Evolutionary conservation across 1,140 invertebrate genomes (phyloP).

Genomic region (Calephelis virginiensis): DNA sequence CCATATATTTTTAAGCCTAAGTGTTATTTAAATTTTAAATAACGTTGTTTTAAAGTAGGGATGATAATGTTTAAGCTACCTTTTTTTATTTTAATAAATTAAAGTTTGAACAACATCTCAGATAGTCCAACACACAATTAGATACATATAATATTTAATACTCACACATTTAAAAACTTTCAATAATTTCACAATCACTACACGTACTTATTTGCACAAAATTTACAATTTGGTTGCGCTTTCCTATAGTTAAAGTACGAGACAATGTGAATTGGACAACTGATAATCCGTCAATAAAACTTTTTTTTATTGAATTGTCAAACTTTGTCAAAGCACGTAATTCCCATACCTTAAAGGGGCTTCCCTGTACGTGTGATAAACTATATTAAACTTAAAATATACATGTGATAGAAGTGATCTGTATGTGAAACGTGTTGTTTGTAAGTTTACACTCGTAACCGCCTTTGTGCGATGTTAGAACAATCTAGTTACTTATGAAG

Average conservation of each 20-base stretch:
- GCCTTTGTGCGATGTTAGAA: too few relatives aligned
- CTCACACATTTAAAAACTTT: neutral
- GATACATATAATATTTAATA: constrained; percentile 1
- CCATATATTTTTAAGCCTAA: too few relatives aligned
- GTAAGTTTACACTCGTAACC: too few relatives aligned
- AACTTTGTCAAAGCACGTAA: neutral
- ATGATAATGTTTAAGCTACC: too few relatives aligned
- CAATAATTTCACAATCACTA: neutral
- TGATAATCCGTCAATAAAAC: neutral
- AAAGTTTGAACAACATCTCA: neutral
- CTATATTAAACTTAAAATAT: neutral
- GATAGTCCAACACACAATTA: neutral
- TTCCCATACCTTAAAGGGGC: neutral
- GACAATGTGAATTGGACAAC: neutral
- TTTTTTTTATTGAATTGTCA: neutral
- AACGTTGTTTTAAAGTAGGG: too few relatives aligned
- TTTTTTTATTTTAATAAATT: too few relatives aligned
- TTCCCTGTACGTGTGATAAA: neutral
- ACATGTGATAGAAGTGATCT: neutral
- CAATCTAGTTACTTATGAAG: too few relatives aligned
- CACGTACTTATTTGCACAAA: neutral
- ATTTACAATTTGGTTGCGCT: neutral
- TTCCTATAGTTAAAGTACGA: neutral
- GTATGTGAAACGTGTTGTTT: too few relatives aligned
- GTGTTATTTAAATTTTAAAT: too few relatives aligned